Evolutionary conservation across 2,888 invertebrate genomes (phyloP).

Genomic region (Epinotia bilunana): DNA sequence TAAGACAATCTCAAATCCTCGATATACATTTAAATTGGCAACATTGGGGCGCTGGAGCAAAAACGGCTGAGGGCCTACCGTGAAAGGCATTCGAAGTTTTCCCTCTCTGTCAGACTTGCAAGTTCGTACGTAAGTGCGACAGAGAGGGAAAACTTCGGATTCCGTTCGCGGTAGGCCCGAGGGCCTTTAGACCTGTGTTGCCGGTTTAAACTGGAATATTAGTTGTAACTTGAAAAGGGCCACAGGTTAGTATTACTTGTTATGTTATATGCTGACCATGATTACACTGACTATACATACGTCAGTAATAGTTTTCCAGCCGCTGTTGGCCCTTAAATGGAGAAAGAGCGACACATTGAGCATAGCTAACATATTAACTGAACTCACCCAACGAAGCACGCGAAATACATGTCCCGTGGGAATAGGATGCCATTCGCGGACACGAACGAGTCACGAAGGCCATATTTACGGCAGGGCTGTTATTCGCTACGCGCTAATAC

Average conservation of each 20-base stretch:
- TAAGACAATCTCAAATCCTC: neutral
- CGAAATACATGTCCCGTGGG: neutral
- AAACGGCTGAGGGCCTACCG: no score
- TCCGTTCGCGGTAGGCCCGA: no score
- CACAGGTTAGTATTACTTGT: neutral
- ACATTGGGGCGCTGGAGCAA: no score
- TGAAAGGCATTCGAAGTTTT: no score
- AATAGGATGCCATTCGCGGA: neutral
- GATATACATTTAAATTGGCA: neutral
- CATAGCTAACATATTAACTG: neutral
- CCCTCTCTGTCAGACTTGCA: no score
- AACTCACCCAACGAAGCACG: neutral
- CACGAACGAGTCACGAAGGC: neutral
- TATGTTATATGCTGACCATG: neutral
- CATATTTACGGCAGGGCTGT: neutral
- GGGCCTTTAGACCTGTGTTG: no score
- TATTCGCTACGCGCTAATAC: no score
- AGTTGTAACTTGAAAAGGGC: no score
- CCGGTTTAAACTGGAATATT: no score
- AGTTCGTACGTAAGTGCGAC: no score
- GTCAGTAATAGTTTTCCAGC: neutral
- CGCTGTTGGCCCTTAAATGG: neutral
- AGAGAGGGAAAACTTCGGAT: no score
- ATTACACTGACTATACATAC: neutral
- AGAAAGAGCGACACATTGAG: neutral